Conservation (phyloP, 2,888 invertebrate genomes). For the Melanostoma mellinum region DNA sequence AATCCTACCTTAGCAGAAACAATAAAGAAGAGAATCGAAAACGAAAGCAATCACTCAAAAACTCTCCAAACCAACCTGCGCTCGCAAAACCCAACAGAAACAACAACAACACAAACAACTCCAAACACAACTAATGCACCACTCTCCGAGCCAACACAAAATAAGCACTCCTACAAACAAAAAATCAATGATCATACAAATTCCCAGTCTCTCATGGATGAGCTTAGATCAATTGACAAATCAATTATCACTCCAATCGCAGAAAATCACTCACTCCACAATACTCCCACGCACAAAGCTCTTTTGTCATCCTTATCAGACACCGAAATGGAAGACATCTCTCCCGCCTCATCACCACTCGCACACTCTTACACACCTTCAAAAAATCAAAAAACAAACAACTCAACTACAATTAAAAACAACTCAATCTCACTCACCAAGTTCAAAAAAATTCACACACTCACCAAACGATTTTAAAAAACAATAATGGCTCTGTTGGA, state of each 20-base stretch:
- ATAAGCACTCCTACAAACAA: no score
- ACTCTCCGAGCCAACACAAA: no score
- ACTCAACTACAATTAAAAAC: conserved; percentile 5
- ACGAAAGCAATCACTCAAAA: no score
- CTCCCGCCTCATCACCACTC: no score
- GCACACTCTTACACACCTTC: not conserved
- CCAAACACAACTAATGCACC: no score
- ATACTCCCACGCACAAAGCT: not conserved
- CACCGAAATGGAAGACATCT: not conserved
- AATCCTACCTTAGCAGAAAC: no score
- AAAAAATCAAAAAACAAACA: not conserved
- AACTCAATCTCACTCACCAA: not conserved
- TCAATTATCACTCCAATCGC: not conserved
- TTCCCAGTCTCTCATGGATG: not conserved
- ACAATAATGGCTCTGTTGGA: conserved; percentile 13
- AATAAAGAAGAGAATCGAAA: no score
- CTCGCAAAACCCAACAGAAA: no score
- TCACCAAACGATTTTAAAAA: conserved; percentile 8
- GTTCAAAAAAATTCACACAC: conserved; percentile 5
- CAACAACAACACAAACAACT: no score
- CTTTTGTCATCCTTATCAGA: not conserved
- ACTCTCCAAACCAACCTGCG: no score
- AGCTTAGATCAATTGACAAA: not conserved
- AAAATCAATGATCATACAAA: no score
- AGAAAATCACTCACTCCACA: not conserved